These are phyloP conservation scores for Phymastichus coffea DNA, from an alignment of 1,140 invertebrate genomes.

Conservation along the genomic window DNA sequence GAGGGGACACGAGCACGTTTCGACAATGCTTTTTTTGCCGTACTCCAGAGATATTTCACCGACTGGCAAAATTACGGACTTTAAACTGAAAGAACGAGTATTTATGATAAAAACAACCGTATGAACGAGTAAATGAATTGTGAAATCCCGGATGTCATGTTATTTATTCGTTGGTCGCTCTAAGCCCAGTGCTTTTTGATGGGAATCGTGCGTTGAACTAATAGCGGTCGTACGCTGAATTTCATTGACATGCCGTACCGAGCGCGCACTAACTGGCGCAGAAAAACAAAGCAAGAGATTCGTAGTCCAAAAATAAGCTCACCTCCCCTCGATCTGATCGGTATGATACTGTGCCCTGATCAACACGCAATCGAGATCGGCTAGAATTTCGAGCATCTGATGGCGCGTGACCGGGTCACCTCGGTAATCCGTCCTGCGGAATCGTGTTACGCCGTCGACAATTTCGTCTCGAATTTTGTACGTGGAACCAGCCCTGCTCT, in stretches of 20 bases:
- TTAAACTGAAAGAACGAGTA: slow-evolving; percentile 40
- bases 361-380: slow-evolving; percentile 76
- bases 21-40: slow-evolving; percentile 55
- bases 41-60: slow-evolving; percentile 37
- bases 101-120: too few species aligned
- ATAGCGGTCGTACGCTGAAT: too few species aligned
- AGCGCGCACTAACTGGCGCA: too few species aligned
- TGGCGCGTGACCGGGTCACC: slow-evolving; percentile 67
- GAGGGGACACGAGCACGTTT: slow-evolving; percentile 66
- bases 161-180: too few species aligned
- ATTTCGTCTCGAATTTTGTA: slow-evolving; percentile 58
- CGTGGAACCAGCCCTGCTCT: slow-evolving; percentile 76
- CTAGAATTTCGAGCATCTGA: slow-evolving; percentile 83
- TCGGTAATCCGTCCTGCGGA: slow-evolving; percentile 61
- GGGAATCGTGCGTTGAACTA: too few species aligned
- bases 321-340: slow-evolving; percentile 87
- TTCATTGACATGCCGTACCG: too few species aligned
- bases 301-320: too few species aligned
- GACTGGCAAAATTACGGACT: slow-evolving; percentile 33
- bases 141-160: too few species aligned
- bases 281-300: too few species aligned
- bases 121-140: too few species aligned
- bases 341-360: slow-evolving; percentile 90
- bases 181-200: too few species aligned
- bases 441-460: slow-evolving; percentile 60